Evolutionary conservation across 2,888 invertebrate species (phyloP), one percentile per base, ranked within the genome.

Genomic region (Pocota personata): DNA sequence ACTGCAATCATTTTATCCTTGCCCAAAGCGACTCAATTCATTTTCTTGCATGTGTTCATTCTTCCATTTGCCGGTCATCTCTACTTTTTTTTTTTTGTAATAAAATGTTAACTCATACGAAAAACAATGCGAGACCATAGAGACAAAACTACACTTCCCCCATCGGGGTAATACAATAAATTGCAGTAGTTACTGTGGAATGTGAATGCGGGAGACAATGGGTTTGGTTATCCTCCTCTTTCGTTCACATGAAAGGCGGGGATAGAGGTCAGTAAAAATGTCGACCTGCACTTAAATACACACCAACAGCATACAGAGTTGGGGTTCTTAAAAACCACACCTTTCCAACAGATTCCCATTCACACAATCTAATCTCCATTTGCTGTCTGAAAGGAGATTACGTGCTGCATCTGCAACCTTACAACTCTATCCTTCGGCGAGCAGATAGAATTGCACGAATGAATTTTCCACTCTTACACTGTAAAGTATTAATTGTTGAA

Each of bases 321-420:
- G 7, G 50, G 35, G 75, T 52, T 37, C 21, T 43, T 50, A 16
- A 32, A 58, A 69, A 52, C 77, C 77, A 32, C 69, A 77, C 43
- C 52, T 69, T 60, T 37, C 50, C 19, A 16, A 16, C 58, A 60
- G 60, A 60, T n/a, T 62, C 60, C 55, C 24, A 48, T 80, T 80
- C 73, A 48, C 67, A 80, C 73, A 55, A 35, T 67, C 60, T 75
- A 75, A 75, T 75, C 73, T 62, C 43, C 60, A 40, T 62, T 69
- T 46, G 52, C 67, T 73, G 80, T 73, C 58, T 67, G 21, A 40
- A 40, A 8, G 24, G 43, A 32, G 40, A 27, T 30, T 32, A 32
- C 37, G 21, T 62, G 30, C 30, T 37, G 10, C 66, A 50, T 19
- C 21, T 16, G 27, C 48, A 58, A 40, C 40, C 24, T 21, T 40